Evolutionary conservation across 1,140 invertebrate species (phyloP).

Genomic region (Galleria mellonella): DNA sequence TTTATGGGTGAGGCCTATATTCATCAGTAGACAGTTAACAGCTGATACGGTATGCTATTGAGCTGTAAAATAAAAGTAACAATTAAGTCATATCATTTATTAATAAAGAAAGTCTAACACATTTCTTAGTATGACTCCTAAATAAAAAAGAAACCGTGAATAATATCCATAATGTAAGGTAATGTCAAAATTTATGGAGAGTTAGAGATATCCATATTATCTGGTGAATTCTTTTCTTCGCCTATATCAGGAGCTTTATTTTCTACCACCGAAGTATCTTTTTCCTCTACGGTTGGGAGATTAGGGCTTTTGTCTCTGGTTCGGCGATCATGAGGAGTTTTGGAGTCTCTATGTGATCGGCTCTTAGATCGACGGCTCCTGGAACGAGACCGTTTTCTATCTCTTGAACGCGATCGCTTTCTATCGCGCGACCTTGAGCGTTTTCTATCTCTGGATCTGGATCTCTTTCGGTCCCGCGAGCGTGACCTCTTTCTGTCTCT

Average conservation of each 20-base stretch:
- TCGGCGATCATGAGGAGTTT: conserved; percentile 50
- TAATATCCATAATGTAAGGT: conserved; percentile 2
- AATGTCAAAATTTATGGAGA: conserved; percentile 61
- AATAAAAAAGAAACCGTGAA: conserved; percentile 3
- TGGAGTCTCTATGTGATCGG: conserved; percentile 51
- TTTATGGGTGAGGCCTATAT: no score
- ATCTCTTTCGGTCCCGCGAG: conserved; percentile 60
- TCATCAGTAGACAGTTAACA: no score
- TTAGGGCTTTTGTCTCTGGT: conserved; percentile 54
- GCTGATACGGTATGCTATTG: no score
- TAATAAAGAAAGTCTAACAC: neutral
- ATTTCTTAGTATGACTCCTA: neutral
- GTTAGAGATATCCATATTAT: conserved; percentile 74
- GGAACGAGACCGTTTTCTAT: conserved; percentile 61
- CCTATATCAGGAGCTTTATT: conserved; percentile 36
- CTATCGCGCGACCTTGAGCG: conserved; percentile 50
- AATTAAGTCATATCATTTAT: neutral
- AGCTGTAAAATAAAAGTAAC: neutral
- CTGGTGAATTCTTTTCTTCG: conserved; percentile 65
- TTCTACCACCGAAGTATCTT: conserved; percentile 30
- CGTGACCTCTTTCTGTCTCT: conserved; percentile 63
- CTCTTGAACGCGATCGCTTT: conserved; percentile 62
- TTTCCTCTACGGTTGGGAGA: conserved; percentile 42
- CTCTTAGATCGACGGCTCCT: conserved; percentile 57
- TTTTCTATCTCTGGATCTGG: conserved; percentile 57